phyloP scores from a whole-genome alignment of 2,888 invertebrate species.

The Hipparchia sbordonii region DNA sequence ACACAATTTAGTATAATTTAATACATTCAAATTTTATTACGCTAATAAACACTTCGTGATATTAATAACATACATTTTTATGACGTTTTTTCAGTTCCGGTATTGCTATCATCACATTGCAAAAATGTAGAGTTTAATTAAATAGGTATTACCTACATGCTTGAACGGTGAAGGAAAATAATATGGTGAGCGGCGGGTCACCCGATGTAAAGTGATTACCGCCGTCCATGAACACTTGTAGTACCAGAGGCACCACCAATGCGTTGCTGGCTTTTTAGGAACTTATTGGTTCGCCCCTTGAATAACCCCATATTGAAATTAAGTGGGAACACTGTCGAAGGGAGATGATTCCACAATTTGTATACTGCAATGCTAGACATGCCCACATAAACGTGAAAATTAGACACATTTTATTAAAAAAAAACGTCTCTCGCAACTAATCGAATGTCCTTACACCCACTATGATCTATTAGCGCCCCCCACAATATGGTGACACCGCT shows the following conservation, averaged over 20 bases:
- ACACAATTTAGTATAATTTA: background rate
- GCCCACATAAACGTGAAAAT: background rate
- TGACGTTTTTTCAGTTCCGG: background rate
- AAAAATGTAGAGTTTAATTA: no score
- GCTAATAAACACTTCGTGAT: background rate
- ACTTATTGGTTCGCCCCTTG: no score
- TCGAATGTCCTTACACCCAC: slow-evolving; percentile 17
- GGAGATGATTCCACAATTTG: no score
- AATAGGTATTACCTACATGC: no score
- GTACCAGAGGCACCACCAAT: no score
- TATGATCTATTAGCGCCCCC: slow-evolving; percentile 31
- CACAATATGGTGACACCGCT: slow-evolving; percentile 2
- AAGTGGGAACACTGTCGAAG: no score
- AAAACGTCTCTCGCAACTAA: background rate
- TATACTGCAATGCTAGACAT: background rate
- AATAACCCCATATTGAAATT: no score
- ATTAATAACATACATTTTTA: background rate
- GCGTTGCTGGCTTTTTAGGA: no score
- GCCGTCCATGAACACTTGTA: no score
- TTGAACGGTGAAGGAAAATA: no score
- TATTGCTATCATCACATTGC: background rate
- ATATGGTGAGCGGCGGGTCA: no score
- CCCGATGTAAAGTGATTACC: no score
- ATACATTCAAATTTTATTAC: background rate
- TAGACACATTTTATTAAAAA: background rate